Conservation (phyloP, 2,113 vertebrate species). For the Ammodytes dubius region DNA sequence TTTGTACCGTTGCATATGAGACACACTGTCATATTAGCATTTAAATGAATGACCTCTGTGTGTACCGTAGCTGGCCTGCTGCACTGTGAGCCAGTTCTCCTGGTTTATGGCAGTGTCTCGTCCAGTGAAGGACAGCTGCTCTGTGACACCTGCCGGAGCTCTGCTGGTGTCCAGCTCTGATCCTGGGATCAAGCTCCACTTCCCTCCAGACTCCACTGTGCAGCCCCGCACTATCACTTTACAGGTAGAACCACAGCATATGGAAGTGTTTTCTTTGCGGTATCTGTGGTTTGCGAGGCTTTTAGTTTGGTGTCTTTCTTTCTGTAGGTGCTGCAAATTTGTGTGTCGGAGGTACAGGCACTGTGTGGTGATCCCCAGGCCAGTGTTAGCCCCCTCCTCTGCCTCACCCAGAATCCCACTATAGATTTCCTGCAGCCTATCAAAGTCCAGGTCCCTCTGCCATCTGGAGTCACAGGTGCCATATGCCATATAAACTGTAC, state of each 20-base stretch:
- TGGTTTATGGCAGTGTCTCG: constrained; percentile 94
- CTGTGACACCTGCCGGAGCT: constrained; percentile 88
- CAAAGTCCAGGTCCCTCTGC: constrained; percentile 94
- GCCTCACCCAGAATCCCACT: constrained; percentile 88
- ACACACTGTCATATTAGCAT: background rate
- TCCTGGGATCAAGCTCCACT: constrained; percentile 90
- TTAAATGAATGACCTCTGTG: background rate
- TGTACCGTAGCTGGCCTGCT: constrained; percentile 86
- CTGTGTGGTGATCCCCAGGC: constrained; percentile 82
- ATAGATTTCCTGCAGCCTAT: constrained; percentile 90
- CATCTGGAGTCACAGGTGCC: constrained; percentile 90
- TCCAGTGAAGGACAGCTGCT: constrained; percentile 88
- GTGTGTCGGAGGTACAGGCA: constrained; percentile 80
- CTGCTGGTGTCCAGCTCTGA: constrained; percentile 90
- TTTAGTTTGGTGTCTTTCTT: background rate
- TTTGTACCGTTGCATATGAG: too few species aligned
- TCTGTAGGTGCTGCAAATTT: constrained; percentile 88
- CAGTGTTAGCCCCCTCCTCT: constrained; percentile 89
- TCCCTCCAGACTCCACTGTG: constrained; percentile 89
- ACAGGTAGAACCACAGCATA: constrained; percentile 63
- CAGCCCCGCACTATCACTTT: constrained; percentile 74
- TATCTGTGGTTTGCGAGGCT: background rate
- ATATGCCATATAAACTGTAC: too few species aligned
- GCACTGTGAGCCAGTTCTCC: constrained; percentile 92
- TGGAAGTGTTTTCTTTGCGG: background rate